Conservation (phyloP, 2,113 vertebrate species). For the Pseudorhombus dupliciocellatus region DNA sequence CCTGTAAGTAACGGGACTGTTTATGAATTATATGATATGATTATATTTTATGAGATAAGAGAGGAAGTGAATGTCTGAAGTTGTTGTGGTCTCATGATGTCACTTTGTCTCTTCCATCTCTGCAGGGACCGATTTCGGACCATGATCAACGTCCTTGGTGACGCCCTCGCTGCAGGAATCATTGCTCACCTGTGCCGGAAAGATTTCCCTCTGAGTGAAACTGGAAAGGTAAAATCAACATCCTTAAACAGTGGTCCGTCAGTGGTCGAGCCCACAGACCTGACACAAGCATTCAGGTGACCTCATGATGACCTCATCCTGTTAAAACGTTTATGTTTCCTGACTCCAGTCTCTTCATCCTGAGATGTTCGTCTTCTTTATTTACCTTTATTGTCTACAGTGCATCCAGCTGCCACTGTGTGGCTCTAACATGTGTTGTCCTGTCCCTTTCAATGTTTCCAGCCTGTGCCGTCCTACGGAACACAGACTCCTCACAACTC, state of each 20-base stretch:
- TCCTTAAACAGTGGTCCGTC: not conserved
- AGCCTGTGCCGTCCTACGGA: constrained; percentile 70
- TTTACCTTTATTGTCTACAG: too few species aligned
- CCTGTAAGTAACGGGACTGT: constrained; percentile 77
- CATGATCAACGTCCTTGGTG: constrained; percentile 88
- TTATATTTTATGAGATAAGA: too few species aligned
- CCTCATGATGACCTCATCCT: too few species aligned
- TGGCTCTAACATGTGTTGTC: not conserved
- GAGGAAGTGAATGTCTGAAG: not conserved
- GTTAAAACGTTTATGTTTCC: too few species aligned
- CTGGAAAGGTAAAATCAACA: constrained; percentile 65
- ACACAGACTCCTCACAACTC: constrained; percentile 57
- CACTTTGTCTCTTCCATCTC: not conserved
- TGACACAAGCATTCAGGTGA: too few species aligned
- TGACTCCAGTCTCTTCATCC: too few species aligned
- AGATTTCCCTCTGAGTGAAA: constrained; percentile 78
- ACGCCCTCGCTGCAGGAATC: constrained; percentile 88
- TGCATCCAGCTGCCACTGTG: not conserved
- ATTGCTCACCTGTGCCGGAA: constrained; percentile 85
- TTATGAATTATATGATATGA: not conserved
- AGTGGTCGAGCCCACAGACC: too few species aligned
- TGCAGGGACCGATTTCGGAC: constrained; percentile 86
- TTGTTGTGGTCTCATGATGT: not conserved
- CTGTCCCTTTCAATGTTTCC: not conserved
- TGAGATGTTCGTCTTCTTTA: too few species aligned